Percentiles rank a stretch among this genome's conserved stretches.
Conservation (phyloP, 2,888 invertebrate species). For the Hirtodrosophila trivittata region DNA sequence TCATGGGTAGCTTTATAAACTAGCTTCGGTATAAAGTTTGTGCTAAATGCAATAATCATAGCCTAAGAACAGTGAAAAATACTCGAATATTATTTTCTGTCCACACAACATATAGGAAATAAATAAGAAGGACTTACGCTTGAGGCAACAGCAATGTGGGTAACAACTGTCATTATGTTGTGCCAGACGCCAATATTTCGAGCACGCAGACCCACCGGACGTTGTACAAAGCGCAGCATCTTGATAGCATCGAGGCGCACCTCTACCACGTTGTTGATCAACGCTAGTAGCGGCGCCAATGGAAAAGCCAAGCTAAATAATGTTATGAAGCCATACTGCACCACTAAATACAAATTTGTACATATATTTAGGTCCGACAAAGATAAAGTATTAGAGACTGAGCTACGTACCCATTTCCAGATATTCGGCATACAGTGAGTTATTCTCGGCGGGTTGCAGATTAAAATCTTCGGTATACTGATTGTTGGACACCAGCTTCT, state of each 20-base stretch:
- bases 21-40: slow-evolving; percentile 91
- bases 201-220: slow-evolving; percentile 90
- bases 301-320: slow-evolving; percentile 94
- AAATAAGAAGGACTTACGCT: slow-evolving; percentile 86
- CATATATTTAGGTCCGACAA: neutral
- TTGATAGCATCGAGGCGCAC: slow-evolving; percentile 93
- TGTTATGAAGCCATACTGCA: slow-evolving; percentile 94
- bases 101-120: neutral
- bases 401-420: slow-evolving; percentile 91
- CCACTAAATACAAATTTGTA: slow-evolving; percentile 85
- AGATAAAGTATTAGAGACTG: neutral
- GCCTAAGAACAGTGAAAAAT: slow-evolving; percentile 85
- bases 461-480: slow-evolving; percentile 91
- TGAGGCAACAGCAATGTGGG: slow-evolving; percentile 90
- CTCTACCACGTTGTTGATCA: slow-evolving; percentile 92
- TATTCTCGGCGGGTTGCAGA: slow-evolving; percentile 86
- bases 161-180: slow-evolving; percentile 89
- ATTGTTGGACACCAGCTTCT: slow-evolving; percentile 85
- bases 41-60: slow-evolving; percentile 93
- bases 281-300: slow-evolving; percentile 91
- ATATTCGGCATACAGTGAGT: slow-evolving; percentile 91
- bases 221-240: slow-evolving; percentile 89
- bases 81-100: neutral
- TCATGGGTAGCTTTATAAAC: slow-evolving; percentile 86
- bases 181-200: slow-evolving; percentile 92